Conservation (phyloP, 2,888 invertebrate species). For the Panopea generosa region DNA sequence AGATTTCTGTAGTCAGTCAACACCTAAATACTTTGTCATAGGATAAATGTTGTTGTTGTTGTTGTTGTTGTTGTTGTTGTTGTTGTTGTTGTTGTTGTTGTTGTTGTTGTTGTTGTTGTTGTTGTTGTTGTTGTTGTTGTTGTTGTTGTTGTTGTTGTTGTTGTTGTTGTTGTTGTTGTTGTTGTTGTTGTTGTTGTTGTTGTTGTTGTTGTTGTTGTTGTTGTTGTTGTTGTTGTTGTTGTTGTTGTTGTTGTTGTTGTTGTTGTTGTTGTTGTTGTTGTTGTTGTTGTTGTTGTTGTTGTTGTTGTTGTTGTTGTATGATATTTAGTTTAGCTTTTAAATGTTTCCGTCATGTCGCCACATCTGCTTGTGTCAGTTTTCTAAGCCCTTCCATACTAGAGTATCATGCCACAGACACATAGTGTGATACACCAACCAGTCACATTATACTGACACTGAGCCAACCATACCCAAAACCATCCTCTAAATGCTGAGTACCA, state of each 20-base stretch:
- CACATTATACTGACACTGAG: too few species aligned
- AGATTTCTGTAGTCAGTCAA: too few species aligned
- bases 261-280: constrained; percentile 7
- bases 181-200: constrained; percentile 1
- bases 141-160: constrained; percentile 8
- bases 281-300: constrained; percentile 7
- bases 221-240: constrained; percentile 18
- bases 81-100: constrained; percentile 21
- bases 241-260: constrained; percentile 7
- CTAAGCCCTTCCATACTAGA: too few species aligned
- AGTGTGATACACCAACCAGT: too few species aligned
- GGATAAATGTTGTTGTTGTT: background rate
- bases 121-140: constrained; percentile 28
- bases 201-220: constrained; percentile 18
- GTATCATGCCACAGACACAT: too few species aligned
- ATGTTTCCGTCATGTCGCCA: too few species aligned
- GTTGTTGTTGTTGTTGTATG: too few species aligned
- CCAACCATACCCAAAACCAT: too few species aligned
- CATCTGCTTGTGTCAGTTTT: too few species aligned
- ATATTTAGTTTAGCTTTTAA: background rate
- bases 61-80: constrained; percentile 14
- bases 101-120: constrained; percentile 23
- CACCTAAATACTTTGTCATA: background rate
- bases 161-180: background rate
- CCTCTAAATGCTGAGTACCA: too few species aligned